Evolutionary conservation across 2,797 vertebrate species (phyloP).

Genomic region (Naso thynnoides): DNA sequence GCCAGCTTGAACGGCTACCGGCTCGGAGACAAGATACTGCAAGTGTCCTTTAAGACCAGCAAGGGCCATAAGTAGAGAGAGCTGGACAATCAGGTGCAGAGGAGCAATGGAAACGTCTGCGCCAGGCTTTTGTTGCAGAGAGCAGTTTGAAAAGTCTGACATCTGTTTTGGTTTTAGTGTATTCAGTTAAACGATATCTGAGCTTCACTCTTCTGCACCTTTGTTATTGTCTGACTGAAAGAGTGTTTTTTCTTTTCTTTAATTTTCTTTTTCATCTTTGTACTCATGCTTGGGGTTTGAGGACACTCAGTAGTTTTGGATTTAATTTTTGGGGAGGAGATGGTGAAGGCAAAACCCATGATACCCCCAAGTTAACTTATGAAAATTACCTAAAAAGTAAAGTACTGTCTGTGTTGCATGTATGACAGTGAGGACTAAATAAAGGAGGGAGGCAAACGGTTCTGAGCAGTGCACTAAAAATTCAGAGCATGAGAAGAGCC

Average conservation of each 20-base stretch:
- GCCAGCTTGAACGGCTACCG: conserved; percentile 98
- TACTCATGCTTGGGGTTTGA: conserved; percentile 83
- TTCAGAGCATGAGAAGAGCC: not conserved
- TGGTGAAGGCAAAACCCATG: conserved; percentile 75
- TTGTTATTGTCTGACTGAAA: conserved; percentile 91
- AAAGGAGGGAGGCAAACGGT: conserved; percentile 40
- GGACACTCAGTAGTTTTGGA: conserved; percentile 87
- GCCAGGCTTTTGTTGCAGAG: conserved; percentile 61
- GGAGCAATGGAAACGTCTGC: conserved; percentile 37
- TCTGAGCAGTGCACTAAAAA: conserved; percentile 40
- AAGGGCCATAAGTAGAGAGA: conserved; percentile 97
- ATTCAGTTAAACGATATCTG: conserved; percentile 87
- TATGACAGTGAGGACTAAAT: conserved; percentile 45
- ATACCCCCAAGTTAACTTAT: conserved; percentile 84
- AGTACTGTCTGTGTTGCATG: conserved; percentile 75
- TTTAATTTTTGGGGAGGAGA: conserved; percentile 84
- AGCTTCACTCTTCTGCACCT: conserved; percentile 88
- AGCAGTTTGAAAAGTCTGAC: conserved; percentile 67
- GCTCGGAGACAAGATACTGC: conserved; percentile 98
- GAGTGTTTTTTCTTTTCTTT: conserved; percentile 76
- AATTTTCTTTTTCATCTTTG: conserved; percentile 67
- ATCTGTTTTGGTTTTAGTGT: conserved; percentile 82
- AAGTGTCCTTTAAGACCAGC: conserved; percentile 99
- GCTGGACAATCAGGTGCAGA: conserved; percentile 57
- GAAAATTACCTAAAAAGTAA: conserved; percentile 79